Percentiles rank a stretch among this genome's conserved stretches.
Conservation (phyloP, 1,140 invertebrate species). For the Drosophila rhopaloa region DNA sequence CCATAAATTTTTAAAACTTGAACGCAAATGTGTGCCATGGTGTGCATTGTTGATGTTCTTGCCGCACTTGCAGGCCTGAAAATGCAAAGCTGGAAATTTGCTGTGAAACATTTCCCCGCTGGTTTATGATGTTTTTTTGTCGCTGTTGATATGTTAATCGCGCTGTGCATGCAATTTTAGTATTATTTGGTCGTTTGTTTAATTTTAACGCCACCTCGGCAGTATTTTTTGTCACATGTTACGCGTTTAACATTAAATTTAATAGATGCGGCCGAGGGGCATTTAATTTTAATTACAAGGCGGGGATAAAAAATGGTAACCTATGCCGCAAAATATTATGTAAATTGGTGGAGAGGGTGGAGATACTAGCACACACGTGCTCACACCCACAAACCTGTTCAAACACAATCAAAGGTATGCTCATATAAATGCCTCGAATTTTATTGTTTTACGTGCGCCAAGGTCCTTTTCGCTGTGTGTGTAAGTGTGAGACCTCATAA, state of each 20-base stretch:
- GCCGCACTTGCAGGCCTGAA: slow-evolving; percentile 26
- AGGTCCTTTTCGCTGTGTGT: slow-evolving; percentile 17
- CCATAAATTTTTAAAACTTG: slow-evolving; percentile 76
- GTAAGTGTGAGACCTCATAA: slow-evolving; percentile 45
- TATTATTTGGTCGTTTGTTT: slow-evolving; percentile 68
- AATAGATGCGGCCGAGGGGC: slow-evolving; percentile 8
- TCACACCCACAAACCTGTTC: slow-evolving; percentile 1
- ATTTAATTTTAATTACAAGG: slow-evolving; percentile 64
- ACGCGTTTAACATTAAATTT: slow-evolving; percentile 26
- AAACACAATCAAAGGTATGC: slow-evolving; percentile 71
- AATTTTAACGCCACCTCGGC: slow-evolving; percentile 43
- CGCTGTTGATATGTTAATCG: slow-evolving; percentile 78
- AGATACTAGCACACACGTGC: neutral
- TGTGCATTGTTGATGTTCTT: slow-evolving; percentile 33
- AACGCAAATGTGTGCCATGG: slow-evolving; percentile 56
- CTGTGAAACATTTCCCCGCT: slow-evolving; percentile 59
- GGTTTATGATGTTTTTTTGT: slow-evolving; percentile 49
- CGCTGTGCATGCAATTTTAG: slow-evolving; percentile 68
- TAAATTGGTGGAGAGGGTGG: slow-evolving; percentile 20
- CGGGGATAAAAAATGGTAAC: slow-evolving; percentile 36
- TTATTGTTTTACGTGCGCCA: slow-evolving; percentile 67
- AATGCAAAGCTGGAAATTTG: slow-evolving; percentile 66
- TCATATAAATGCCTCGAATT: slow-evolving; percentile 73
- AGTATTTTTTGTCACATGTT: slow-evolving; percentile 29
- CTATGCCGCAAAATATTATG: slow-evolving; percentile 56